Evolutionary conservation across 2,797 vertebrate species (phyloP), one percentile per base, ranked within the genome.

Genomic region (Pseudochaenichthys georgianus): DNA sequence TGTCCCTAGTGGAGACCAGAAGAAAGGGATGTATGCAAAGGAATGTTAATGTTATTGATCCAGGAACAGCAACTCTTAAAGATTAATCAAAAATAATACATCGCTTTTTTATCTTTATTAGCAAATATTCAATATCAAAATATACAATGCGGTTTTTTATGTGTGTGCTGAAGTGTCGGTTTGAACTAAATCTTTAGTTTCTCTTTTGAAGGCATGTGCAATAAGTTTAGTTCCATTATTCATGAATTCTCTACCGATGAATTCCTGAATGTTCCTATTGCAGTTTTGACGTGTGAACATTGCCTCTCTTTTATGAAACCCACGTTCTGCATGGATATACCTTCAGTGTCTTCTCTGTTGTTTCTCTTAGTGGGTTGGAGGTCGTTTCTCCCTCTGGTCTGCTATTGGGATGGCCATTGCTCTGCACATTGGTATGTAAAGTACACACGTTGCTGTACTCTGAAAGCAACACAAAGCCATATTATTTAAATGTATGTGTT

Each of bases 331-430:
- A 23, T 47, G 5, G 13, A 65, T 77, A 7, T 45, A 19, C 43
- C 58, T 38, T 63, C 9, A 5, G 0, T 28, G 1, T 50, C 31
- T 64, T 4, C 13, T 62, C 85, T 10, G 3, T 50, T 57, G 75
- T 86, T 15, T 90, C 68, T 93, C 91, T 53, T 78, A 99, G 98
- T 99, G 98, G 98, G 98, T 99, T 59, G 98, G 98, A 70, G 98
- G 98, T 19, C 97, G 98, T 72, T 99, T 98, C 87, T 99, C 98
- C 4, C 83, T 99, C 73, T 99, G 98, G 98, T 99, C 98, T 64
- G 98, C 98, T 2, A 99, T 99, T 23, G 98, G 98, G 78, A 96
- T 99, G 88, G 95, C 98, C 86, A 99, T 99, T n/a, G 98, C 98
- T 8, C 93, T 99, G 81, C 97, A 99, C 3, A 95, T 99, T 57